Evolutionary conservation across 2,797 vertebrate species (phyloP).

Genomic region (Eulemur mongoz): DNA sequence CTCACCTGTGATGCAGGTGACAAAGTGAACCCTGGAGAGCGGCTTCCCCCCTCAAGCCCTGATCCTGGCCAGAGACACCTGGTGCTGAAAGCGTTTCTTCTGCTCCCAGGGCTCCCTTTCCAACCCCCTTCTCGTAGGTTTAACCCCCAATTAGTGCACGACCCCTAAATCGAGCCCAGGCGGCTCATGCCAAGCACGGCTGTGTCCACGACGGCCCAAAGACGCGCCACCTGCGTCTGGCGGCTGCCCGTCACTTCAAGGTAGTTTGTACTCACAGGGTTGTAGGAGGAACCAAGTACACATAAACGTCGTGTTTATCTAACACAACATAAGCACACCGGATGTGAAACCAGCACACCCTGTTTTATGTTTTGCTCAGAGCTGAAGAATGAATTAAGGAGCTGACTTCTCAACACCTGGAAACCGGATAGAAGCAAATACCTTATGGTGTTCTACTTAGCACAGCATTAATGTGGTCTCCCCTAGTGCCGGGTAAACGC

Average conservation of each 20-base stretch:
- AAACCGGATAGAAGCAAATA: rapidly evolving
- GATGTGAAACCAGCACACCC: rapidly evolving
- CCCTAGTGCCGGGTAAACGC: rapidly evolving
- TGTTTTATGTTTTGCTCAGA: not conserved
- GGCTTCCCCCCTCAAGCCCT: rapidly evolving
- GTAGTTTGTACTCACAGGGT: rapidly evolving
- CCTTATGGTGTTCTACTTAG: not conserved
- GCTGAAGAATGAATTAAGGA: not conserved
- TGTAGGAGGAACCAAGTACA: rapidly evolving
- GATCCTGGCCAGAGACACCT: not conserved
- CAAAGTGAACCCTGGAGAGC: not conserved
- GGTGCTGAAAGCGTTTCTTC: not conserved
- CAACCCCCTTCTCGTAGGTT: rapidly evolving
- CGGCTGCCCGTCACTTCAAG: rapidly evolving
- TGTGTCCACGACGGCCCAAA: not conserved
- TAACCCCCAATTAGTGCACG: rapidly evolving
- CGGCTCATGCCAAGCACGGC: rapidly evolving
- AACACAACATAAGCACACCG: rapidly evolving
- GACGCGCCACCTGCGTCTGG: rapidly evolving
- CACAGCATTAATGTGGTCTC: rapidly evolving
- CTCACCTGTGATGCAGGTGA: conserved; percentile 74
- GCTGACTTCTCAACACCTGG: rapidly evolving
- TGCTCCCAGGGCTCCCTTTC: rapidly evolving
- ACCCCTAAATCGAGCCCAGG: rapidly evolving
- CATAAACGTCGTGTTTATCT: rapidly evolving